phyloP scores from a whole-genome alignment of 37 sponge, comb jelly and placozoan genomes.

The Hexactinellida sp. region DNA sequence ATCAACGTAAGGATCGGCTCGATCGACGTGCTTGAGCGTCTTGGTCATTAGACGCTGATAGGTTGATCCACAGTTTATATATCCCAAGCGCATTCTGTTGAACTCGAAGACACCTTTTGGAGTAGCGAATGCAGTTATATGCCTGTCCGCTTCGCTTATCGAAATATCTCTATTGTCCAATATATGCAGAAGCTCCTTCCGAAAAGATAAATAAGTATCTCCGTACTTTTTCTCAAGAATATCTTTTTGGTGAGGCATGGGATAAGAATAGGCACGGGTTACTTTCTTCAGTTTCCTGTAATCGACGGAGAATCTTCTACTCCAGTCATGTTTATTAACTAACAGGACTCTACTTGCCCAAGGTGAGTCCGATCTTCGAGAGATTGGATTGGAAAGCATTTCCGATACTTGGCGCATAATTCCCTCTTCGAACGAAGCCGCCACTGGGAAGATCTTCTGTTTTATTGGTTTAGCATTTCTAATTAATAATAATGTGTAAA shows the following conservation, averaged over 20 bases:
- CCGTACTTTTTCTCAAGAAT: not conserved
- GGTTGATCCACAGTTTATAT: not conserved
- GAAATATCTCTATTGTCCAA: not conserved
- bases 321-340: not conserved
- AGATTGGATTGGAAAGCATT: not conserved
- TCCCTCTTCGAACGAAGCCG: not conserved
- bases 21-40: not conserved
- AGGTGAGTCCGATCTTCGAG: not conserved
- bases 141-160: not conserved
- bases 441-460: not conserved
- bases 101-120: too few relatives aligned
- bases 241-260: not conserved
- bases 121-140: not conserved
- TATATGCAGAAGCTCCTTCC: not conserved
- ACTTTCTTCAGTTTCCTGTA: not conserved
- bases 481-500: not conserved
- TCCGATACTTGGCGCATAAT: not conserved
- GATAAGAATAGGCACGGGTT: not conserved
- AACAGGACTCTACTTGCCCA: too few relatives aligned
- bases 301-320: not conserved
- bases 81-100: not conserved
- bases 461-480: not conserved
- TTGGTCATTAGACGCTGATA: not conserved
- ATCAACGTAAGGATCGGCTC: not conserved
- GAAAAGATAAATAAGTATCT: not conserved